phyloP scores from a whole-genome alignment of 2,113 vertebrate species.

The Egretta garzetta region DNA sequence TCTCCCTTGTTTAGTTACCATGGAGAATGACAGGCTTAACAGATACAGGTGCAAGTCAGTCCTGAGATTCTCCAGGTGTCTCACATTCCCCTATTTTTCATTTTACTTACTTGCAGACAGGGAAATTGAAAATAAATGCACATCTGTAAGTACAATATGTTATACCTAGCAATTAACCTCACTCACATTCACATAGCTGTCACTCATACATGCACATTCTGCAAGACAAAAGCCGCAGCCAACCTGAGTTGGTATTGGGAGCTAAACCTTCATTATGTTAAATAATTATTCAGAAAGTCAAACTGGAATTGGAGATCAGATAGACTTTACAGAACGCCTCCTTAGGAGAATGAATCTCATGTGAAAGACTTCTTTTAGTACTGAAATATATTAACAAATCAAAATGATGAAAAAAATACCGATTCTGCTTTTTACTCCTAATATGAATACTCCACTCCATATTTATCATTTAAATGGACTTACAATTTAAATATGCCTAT shows the following conservation, averaged over 20 bases:
- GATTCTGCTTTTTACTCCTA: not conserved
- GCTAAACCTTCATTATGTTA: not conserved
- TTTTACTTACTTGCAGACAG: not conserved
- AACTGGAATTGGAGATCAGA: not conserved
- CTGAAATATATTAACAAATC: not conserved
- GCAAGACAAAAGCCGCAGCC: conserved; percentile 14
- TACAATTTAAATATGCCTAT: not conserved
- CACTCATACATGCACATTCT: not conserved
- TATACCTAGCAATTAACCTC: conserved; percentile 27
- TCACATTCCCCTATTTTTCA: not conserved
- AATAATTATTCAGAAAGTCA: conserved; percentile 27
- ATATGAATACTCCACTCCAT: not conserved
- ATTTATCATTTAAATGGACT: not conserved
- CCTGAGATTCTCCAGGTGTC: conserved; percentile 2
- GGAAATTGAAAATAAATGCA: conserved; percentile 29
- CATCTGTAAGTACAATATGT: not conserved
- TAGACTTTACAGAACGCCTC: not conserved
- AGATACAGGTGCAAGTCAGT: not conserved
- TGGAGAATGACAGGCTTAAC: not conserved
- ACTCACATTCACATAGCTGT: not conserved
- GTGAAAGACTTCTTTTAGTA: not conserved
- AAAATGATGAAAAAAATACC: not conserved
- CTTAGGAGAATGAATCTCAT: not conserved
- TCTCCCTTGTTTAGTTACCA: not conserved
- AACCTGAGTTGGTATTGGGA: not conserved